Evolutionary conservation across 2,888 invertebrate species (phyloP).

Genomic region (Fissipunctia ypsillon): DNA sequence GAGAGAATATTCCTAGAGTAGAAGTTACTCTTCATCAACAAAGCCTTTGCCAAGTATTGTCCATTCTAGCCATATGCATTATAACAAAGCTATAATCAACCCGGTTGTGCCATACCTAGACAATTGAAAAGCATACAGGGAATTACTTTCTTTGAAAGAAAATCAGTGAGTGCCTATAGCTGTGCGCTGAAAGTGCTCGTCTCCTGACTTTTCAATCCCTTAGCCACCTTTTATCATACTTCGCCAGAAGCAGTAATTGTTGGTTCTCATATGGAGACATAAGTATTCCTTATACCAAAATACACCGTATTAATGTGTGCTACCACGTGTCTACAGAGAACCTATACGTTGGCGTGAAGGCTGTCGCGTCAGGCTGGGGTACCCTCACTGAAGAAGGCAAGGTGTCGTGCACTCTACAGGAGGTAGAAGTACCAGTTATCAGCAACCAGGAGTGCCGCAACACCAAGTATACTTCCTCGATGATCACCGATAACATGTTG

Average conservation of each 20-base stretch:
- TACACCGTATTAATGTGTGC: not conserved
- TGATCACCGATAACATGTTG: slow-evolving; percentile 97
- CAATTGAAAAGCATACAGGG: not conserved
- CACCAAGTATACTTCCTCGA: slow-evolving; percentile 95
- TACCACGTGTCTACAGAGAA: slow-evolving; percentile 85
- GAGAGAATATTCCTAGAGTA: not conserved
- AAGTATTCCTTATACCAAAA: not conserved
- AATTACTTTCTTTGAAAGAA: not conserved
- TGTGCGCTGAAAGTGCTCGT: not conserved
- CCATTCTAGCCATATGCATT: not conserved
- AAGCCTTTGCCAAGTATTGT: not conserved
- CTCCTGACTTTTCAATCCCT: not conserved
- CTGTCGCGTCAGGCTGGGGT: slow-evolving; percentile 96
- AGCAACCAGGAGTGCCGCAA: slow-evolving; percentile 93
- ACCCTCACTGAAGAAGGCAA: slow-evolving; percentile 96
- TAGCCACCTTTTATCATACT: too few relatives aligned
- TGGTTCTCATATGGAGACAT: not conserved
- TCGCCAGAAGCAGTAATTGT: not conserved
- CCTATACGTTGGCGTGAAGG: slow-evolving; percentile 93
- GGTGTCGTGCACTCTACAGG: slow-evolving; percentile 95
- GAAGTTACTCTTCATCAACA: not conserved
- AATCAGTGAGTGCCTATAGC: too few relatives aligned
- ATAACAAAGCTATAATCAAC: too few relatives aligned
- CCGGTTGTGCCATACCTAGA: not conserved
- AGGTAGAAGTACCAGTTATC: slow-evolving; percentile 94